These are phyloP conservation scores for Brachirus orientalis DNA, from an alignment of 2,113 vertebrate species.

Conservation along the genomic window DNA sequence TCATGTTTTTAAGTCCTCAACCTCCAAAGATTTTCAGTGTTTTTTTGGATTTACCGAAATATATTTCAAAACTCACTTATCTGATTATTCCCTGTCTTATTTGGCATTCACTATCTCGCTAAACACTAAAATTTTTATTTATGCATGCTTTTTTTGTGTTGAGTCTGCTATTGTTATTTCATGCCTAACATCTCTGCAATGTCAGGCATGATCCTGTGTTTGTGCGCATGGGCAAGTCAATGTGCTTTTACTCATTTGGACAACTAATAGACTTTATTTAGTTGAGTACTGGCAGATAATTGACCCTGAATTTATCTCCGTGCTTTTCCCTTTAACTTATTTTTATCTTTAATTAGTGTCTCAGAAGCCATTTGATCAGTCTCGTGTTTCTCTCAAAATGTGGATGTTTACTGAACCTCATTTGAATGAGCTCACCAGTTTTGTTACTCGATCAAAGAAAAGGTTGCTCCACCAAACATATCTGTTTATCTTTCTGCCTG, in stretches of 20 bases:
- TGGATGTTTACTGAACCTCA: conserved; percentile 1
- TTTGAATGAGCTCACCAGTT: conserved; percentile 13
- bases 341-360: conserved; percentile 1
- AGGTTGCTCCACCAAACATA: conserved; percentile 10
- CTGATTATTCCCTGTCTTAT: conserved; percentile 12
- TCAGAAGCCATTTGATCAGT: conserved; percentile 16
- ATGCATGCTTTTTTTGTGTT: conserved; percentile 59
- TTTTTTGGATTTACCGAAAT: neutral
- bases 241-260: conserved; percentile 64
- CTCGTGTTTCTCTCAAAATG: conserved; percentile 6
- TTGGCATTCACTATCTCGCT: neutral
- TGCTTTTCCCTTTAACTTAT: conserved; percentile 18
- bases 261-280: conserved; percentile 14
- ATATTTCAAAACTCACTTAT: conserved; percentile 28
- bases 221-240: conserved; percentile 68
- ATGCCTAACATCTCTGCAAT: conserved; percentile 68
- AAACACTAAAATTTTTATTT: no score
- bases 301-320: conserved; percentile 9
- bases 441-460: neutral
- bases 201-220: conserved; percentile 48
- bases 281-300: conserved; percentile 9
- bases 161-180: conserved; percentile 39
- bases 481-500: conserved; percentile 13
- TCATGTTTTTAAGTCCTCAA: neutral
- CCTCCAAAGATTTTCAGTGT: neutral